phyloP scores from a whole-genome alignment of 2,113 vertebrate species.

The Brachionichthys hirsutus region DNA sequence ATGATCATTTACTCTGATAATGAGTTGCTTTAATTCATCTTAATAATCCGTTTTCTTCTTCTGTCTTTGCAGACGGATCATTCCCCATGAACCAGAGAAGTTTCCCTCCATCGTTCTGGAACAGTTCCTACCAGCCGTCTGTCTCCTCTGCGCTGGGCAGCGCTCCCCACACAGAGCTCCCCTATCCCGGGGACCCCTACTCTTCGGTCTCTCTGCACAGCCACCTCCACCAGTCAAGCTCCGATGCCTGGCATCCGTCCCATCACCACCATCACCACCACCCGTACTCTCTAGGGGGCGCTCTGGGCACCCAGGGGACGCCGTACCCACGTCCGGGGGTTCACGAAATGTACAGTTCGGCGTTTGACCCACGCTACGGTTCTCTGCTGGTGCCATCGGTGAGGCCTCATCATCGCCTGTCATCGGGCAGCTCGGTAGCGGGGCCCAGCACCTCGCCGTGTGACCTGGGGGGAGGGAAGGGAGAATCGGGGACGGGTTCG shows the following conservation, averaged over 20 bases:
- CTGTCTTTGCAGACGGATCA: conserved; percentile 80
- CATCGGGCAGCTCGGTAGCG: conserved; percentile 75
- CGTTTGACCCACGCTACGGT: conserved; percentile 91
- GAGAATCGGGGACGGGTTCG: conserved; percentile 73
- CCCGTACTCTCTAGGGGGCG: conserved; percentile 85
- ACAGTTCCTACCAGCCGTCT: conserved; percentile 90
- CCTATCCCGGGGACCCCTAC: conserved; percentile 89
- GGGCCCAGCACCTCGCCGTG: conserved; percentile 83
- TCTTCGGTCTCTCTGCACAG: conserved; percentile 84
- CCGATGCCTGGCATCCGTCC: conserved; percentile 90
- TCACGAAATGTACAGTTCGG: conserved; percentile 91
- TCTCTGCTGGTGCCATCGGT: conserved; percentile 90
- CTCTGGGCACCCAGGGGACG: conserved; percentile 82
- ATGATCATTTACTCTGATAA: too few relatives aligned
- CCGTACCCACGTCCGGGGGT: conserved; percentile 85
- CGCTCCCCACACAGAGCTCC: conserved; percentile 86
- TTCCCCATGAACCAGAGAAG: conserved; percentile 97
- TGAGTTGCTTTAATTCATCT: too few relatives aligned
- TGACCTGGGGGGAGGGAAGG: conserved; percentile 86
- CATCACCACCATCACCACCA: conserved; percentile 88
- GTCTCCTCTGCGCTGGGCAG: conserved; percentile 81
- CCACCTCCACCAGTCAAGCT: conserved; percentile 90
- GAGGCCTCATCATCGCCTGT: conserved; percentile 86
- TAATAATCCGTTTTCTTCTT: background rate
- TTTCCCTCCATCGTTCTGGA: conserved; percentile 97